Evolutionary conservation across 2,113 vertebrate genomes (phyloP).

Genomic region (Litocranius walleri): DNA sequence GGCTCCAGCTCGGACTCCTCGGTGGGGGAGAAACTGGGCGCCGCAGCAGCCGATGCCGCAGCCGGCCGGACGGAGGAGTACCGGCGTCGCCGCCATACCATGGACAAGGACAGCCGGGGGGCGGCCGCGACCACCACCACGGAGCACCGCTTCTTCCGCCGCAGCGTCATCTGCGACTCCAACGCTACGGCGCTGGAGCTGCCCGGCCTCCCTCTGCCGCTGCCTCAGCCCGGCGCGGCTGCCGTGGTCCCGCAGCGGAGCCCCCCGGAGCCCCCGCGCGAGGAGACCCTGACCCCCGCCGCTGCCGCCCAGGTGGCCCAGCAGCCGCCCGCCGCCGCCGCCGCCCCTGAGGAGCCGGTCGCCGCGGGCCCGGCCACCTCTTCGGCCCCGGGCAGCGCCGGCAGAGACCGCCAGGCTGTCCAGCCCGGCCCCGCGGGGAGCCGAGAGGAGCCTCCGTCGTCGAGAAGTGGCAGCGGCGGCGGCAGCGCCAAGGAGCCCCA

Average conservation of each 20-base stretch:
- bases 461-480: conserved; percentile 76
- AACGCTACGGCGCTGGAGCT: conserved; percentile 95
- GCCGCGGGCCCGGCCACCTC: conserved; percentile 43
- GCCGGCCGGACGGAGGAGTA: conserved; percentile 83
- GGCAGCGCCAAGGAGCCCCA: conserved; percentile 74
- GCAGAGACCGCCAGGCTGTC: conserved; percentile 64
- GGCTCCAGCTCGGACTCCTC: conserved; percentile 92
- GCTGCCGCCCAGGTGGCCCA: conserved; percentile 32
- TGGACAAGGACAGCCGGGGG: conserved; percentile 95
- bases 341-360: conserved; percentile 47
- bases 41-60: conserved; percentile 47
- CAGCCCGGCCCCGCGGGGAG: conserved; percentile 64
- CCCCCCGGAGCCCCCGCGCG: conserved; percentile 42
- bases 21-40: conserved; percentile 78
- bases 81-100: conserved; percentile 94
- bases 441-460: conserved; percentile 43
- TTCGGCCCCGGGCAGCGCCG: conserved; percentile 34
- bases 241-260: conserved; percentile 65
- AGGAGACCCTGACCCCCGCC: conserved; percentile 29
- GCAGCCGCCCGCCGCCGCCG: conserved; percentile 10
- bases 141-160: conserved; percentile 96
- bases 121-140: conserved; percentile 82
- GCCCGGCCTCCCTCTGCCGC: conserved; percentile 87
- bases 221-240: conserved; percentile 83
- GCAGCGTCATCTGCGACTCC: conserved; percentile 97